Evolutionary conservation across 1,140 invertebrate genomes (phyloP), one percentile per base, ranked within the genome.

Genomic region (Helicoverpa armigera): DNA sequence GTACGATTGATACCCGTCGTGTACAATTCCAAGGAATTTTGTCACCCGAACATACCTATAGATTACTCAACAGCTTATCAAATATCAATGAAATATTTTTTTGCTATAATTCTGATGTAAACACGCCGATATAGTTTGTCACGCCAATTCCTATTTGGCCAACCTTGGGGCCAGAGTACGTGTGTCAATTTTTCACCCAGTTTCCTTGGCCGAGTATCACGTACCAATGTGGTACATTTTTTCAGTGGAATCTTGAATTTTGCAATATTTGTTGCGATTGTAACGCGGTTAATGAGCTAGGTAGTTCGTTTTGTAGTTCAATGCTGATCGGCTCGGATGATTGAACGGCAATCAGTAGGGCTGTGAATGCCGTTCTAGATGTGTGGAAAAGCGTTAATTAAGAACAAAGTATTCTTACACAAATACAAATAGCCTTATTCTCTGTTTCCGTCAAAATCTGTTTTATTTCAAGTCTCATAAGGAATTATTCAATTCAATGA

Each of bases 201-300:
- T 86, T 85, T 75, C 87, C 88, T 87, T 87, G 87, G 82, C 87
- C 86, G 76, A 86, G 61, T 83, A 77, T 14, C 69, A 85, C 80
- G 80, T 84, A 69, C 61, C 75, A 61, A 73, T 84, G 67, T 81
- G 76, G 54, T 80, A 63, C 43, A 69, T 63, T 82, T 88, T 88
- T 87, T 83, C 69, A 79, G 72, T 70, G 9, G 80, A 79, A 85
- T 87, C 83, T 84, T 83, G 77, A 84, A 77, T 73, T 58, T 58
- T 29, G n/a, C 18, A 58, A 58, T 58, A 12, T 81, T 79, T 69
- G 56, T 73, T 18, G 48, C 54, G 65, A 51, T 73, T 77, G 70
- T 76, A 50, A 51, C 14, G 73, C 72, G 73, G 53, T 74, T 85
- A 83, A 85, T 80, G 80, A 79, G 73, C 79, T 80, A 53, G 48